phyloP scores from a whole-genome alignment of 2,113 vertebrate genomes.

The Benitochromis conjunctus region DNA sequence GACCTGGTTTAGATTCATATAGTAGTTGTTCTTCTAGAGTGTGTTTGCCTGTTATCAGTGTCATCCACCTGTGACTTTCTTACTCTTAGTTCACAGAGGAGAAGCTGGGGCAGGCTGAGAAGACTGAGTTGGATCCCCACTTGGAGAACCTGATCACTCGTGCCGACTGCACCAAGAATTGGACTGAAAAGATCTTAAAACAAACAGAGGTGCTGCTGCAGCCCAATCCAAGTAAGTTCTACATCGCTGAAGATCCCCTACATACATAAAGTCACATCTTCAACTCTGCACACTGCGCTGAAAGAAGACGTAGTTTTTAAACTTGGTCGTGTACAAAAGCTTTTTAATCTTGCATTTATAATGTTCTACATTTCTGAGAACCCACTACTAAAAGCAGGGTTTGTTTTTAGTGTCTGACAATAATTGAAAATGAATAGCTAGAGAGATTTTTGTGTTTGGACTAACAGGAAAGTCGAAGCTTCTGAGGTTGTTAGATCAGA shows the following conservation, averaged over 20 bases:
- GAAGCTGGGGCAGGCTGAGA: conserved; percentile 93
- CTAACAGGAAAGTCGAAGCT: background rate
- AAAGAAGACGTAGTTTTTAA: background rate
- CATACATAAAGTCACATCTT: background rate
- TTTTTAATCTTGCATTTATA: background rate
- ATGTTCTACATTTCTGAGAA: background rate
- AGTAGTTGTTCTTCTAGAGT: background rate
- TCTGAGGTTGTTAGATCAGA: background rate
- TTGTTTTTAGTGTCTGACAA: background rate
- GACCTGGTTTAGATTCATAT: background rate
- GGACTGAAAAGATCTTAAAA: conserved; percentile 85
- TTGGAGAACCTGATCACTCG: conserved; percentile 87
- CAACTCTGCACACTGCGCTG: background rate
- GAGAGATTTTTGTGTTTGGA: background rate
- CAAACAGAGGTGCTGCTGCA: conserved; percentile 67
- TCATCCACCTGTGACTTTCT: background rate
- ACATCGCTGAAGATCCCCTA: background rate
- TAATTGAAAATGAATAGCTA: background rate
- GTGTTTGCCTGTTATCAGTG: background rate
- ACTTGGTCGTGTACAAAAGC: background rate
- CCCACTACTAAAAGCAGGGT: background rate
- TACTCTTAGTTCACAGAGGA: conserved; percentile 90
- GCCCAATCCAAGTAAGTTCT: conserved; percentile 65
- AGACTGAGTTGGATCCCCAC: conserved; percentile 89
- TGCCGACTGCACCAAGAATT: conserved; percentile 91